Base-by-base conservation (phyloP, 2,888 invertebrate genomes). In the Prosapia bicincta region DNA sequence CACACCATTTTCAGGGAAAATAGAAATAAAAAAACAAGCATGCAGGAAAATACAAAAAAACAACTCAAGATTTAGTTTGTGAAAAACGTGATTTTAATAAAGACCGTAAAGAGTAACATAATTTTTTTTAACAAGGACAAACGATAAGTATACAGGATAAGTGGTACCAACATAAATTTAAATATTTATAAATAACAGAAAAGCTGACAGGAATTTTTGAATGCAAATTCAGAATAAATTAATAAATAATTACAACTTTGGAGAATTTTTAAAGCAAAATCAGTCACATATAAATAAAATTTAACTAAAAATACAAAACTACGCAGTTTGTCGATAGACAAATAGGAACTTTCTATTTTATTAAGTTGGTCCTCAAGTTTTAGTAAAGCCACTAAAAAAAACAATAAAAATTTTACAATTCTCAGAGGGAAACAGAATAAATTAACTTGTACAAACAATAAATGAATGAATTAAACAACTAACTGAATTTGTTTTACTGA, bases 301-400 rank as follows among this genome's bases (percentile, higher is more conserved):
- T 75, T 65, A 76, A 76, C 76, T 76, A 72, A 75, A 75, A 68
- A 72, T 67, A 76, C 67, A 71, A 25, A 38, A 71, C 72, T 72
- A 76, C 76, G 38, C 66, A 54, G 73, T 76, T 76, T 76, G 76
- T 71, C 76, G 25, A 26, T 69, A 76, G 76, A 76, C 78, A 78
- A 78, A 78, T 79, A 79, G 79, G 79, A 79, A 79, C 79, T 79
- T 77, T 77, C 77, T 72, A 28, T 20, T 78, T 77, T 72, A 74
- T 75, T 69, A 77, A 76, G 78, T 79, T 79, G 79, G 79, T 79
- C 78, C 78, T 77, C 79, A 76, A 71, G 43, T 72, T 73, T 66
- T 28, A 75, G 69, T 72, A 68, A 74, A 74, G 65, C 65, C 68
- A 69, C 65, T 32, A 23, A 69, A 65, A 28, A 74, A 74, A 69